Conservation (phyloP, 2,797 vertebrate species). For the Pseudotriccus pelzelni region DNA sequence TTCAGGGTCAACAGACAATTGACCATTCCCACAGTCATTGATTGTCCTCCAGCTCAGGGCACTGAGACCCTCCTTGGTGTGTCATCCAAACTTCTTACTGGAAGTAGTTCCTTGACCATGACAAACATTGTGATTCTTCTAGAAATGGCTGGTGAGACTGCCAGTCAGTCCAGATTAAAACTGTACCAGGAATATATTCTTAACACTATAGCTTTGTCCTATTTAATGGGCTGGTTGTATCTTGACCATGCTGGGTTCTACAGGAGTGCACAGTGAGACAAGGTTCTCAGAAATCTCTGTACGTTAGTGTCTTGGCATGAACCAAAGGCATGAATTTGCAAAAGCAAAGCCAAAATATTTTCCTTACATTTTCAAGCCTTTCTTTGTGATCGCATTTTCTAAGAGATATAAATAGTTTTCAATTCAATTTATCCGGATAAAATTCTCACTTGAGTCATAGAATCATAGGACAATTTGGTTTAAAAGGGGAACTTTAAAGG, state of each 20-base stretch:
- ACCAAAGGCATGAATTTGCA: not conserved
- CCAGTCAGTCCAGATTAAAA: not conserved
- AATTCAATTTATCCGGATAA: not conserved
- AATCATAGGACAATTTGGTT: not conserved
- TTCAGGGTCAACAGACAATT: not conserved
- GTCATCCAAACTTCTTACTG: not conserved
- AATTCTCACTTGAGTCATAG: not conserved
- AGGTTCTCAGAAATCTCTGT: not conserved
- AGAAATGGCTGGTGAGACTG: not conserved
- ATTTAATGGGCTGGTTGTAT: not conserved
- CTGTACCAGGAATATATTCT: not conserved
- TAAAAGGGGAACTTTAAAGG: not conserved
- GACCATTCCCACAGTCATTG: not conserved
- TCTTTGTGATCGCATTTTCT: not conserved
- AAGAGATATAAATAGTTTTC: not conserved
- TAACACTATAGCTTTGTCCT: not conserved
- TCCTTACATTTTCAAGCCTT: not conserved
- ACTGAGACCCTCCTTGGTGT: not conserved
- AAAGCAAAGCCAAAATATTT: not conserved
- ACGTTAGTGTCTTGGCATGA: not conserved
- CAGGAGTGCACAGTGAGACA: not conserved
- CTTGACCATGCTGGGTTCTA: not conserved
- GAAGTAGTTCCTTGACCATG: not conserved
- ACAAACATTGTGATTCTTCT: not conserved
- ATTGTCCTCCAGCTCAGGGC: not conserved